phyloP scores from a whole-genome alignment of 2,113 vertebrate genomes.

The Ctenodactylus gundi region DNA sequence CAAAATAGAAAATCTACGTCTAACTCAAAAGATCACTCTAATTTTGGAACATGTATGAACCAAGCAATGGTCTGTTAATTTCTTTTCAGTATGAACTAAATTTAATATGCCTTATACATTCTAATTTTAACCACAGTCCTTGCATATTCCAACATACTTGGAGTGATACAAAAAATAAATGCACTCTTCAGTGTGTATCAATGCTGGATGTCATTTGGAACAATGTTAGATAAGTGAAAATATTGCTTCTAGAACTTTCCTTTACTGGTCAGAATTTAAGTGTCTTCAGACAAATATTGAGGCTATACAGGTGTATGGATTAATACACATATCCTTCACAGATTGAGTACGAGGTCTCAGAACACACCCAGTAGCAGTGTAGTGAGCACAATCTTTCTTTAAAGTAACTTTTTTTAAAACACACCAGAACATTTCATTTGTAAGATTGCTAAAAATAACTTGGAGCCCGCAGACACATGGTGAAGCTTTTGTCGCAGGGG shows the following conservation, averaged over 20 bases:
- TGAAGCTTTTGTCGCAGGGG: conserved; percentile 62
- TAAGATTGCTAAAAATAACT: conserved; percentile 67
- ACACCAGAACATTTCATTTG: conserved; percentile 16
- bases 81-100: conserved; percentile 90
- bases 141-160: conserved; percentile 95
- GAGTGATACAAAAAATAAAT: conserved; percentile 91
- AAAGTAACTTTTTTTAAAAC: conserved; percentile 46
- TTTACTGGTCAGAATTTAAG: conserved; percentile 80
- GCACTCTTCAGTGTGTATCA: conserved; percentile 82
- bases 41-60: conserved; percentile 88
- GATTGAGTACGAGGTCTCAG: conserved; percentile 82
- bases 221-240: conserved; percentile 88
- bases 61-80: conserved; percentile 87
- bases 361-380: conserved; percentile 79
- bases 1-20: conserved; percentile 92
- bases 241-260: conserved; percentile 88
- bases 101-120: conserved; percentile 95
- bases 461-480: conserved; percentile 57
- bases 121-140: conserved; percentile 92
- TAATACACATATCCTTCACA: conserved; percentile 87
- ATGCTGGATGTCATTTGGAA: conserved; percentile 86
- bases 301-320: conserved; percentile 82
- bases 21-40: conserved; percentile 89
- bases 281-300: conserved; percentile 84
- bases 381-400: conserved; percentile 73